Base-by-base conservation (phyloP, 2,888 invertebrate species). In the Cosmorhoe ocellata region DNA sequence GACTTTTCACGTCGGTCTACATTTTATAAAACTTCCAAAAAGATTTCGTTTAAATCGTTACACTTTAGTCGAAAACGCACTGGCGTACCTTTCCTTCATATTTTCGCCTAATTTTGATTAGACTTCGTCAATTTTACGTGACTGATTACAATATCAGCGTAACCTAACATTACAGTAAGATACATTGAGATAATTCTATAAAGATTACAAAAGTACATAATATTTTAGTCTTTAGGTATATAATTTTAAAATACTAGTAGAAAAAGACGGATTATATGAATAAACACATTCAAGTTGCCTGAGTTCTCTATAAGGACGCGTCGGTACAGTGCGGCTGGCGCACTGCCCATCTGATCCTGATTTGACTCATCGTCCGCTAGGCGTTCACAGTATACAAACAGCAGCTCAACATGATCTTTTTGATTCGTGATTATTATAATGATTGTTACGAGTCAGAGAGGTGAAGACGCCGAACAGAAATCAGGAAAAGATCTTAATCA, bases 91-190 rank as follows among this genome's bases (percentile, higher is more conserved):
- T 26, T n/a, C n/a, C n/a, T n/a, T n/a, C n/a, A n/a, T n/a, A n/a
- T 34, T 34, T 34, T 34, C 18, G 34, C 37, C 40, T 39, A 53
- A 53, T 53, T 53, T 44, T 37, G 30, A 53, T 53, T 48, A 48
- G 32, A 34, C 45, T 32, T 38, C 7, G 9, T 18, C 9, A 3
- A 28, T 28, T 28, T 26, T 13, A 37, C 11, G 33, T 2, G 34
- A 36, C 47, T 47, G 28, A 24, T 24, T 24, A 24, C 7, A 24
- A 18, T 24, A 18, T 24, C 1, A 24, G 7, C 7, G 24, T 6
- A 7, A 7, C 5, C 3, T 24, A 24, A 46, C 45, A 39, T 32
- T 12, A 47, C 31, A 26, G 11, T 38, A 38, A 33, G 32, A 44
- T 50, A 54, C 26, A 18, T 18, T 18, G 31, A 45, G 28, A 49